Conservation (phyloP, 2,888 invertebrate genomes). For the Malacosoma neustria region DNA sequence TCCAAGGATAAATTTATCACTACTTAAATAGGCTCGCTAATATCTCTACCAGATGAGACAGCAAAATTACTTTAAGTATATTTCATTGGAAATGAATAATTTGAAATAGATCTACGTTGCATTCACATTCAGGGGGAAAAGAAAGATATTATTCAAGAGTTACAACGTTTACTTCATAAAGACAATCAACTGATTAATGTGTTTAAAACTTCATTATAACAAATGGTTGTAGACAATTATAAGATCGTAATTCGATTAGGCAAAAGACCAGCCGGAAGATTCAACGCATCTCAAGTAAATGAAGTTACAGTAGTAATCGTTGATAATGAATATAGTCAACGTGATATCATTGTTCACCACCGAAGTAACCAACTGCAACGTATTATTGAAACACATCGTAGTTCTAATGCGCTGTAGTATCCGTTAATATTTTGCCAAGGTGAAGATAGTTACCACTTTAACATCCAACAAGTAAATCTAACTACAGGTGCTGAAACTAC, state of each 20-base stretch:
- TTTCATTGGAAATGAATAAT: not conserved
- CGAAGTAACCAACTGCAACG: slow-evolving; percentile 5
- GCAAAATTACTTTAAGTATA: not conserved
- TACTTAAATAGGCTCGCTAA: too few species aligned
- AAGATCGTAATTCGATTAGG: not conserved
- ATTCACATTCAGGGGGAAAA: too few species aligned
- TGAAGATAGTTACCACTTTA: slow-evolving; percentile 1
- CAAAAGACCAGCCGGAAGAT: not conserved
- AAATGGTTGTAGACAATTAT: too few species aligned
- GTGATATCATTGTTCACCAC: slow-evolving; percentile 4
- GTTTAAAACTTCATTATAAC: too few species aligned
- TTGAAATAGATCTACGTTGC: not conserved
- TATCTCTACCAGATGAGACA: not conserved
- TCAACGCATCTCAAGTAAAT: not conserved
- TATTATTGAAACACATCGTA: slow-evolving; percentile 3
- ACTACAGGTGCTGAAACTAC: too few species aligned
- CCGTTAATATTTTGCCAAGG: not conserved
- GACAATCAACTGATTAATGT: too few species aligned
- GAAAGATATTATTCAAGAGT: too few species aligned
- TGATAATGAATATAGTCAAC: slow-evolving; percentile 1
- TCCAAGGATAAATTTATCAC: not conserved
- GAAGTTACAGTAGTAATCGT: not conserved
- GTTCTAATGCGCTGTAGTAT: too few species aligned
- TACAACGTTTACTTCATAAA: too few species aligned
- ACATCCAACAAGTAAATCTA: too few species aligned